Evolutionary conservation across 2,113 vertebrate genomes (phyloP).

Genomic region (Notarius lentiginosus): DNA sequence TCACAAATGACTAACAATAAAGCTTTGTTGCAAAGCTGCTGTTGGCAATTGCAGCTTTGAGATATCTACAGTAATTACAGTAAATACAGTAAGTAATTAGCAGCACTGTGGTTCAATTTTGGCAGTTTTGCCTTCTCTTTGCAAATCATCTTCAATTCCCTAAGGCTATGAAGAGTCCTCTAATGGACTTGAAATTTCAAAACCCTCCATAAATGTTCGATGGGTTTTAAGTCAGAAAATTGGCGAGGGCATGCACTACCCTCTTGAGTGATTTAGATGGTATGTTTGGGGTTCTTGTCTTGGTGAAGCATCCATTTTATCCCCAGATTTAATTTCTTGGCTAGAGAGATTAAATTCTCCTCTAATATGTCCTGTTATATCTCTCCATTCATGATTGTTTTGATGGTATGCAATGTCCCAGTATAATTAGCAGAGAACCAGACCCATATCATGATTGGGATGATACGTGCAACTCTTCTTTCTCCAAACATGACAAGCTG

Average conservation of each 20-base stretch:
- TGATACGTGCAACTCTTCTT: not conserved
- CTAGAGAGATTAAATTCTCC: not conserved
- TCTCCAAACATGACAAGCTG: not conserved
- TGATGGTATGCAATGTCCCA: not conserved
- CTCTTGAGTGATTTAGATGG: not conserved
- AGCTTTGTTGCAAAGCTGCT: not conserved
- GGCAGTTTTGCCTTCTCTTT: not conserved
- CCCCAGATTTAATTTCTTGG: not conserved
- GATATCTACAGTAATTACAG: not conserved
- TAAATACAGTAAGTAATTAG: not conserved
- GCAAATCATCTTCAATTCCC: not conserved
- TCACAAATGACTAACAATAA: not conserved
- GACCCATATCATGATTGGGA: not conserved
- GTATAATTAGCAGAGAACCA: not conserved
- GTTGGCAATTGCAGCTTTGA: not conserved
- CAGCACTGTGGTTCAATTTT: not conserved
- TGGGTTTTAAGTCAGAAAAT: not conserved
- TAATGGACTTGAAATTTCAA: not conserved
- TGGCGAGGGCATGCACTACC: not conserved
- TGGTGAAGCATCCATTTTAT: not conserved
- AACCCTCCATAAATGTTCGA: not conserved
- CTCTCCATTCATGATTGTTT: not conserved
- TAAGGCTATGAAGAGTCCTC: not conserved
- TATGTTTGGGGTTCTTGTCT: not conserved
- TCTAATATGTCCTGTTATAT: not conserved